phyloP scores from a whole-genome alignment of 2,888 invertebrate species.

The Nomada hirtipes region DNA sequence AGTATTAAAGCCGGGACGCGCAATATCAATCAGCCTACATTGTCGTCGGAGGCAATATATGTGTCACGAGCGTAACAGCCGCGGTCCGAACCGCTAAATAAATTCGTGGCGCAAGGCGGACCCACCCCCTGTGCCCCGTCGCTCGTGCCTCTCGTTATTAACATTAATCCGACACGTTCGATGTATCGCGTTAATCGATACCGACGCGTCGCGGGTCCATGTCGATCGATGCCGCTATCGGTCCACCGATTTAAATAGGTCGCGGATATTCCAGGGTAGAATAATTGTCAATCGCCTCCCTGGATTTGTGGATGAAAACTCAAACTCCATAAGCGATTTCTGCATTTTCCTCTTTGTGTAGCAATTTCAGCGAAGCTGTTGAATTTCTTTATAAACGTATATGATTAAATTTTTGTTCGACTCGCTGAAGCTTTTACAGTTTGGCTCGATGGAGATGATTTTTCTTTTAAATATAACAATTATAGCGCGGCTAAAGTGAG shows the following conservation, averaged over 20 bases:
- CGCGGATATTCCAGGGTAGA: background rate
- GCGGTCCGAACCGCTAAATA: constrained; percentile 50
- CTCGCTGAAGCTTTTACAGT: too few species aligned
- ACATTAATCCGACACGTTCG: constrained; percentile 62
- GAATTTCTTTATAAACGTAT: too few species aligned
- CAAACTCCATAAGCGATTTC: background rate
- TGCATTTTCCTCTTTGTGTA: background rate
- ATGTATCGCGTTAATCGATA: constrained; percentile 59
- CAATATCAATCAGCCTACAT: constrained; percentile 64
- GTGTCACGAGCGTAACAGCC: constrained; percentile 58
- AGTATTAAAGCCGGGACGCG: constrained; percentile 64
- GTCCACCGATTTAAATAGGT: constrained; percentile 1
- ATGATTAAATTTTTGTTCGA: too few species aligned
- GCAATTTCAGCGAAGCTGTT: background rate
- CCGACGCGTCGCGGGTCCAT: background rate
- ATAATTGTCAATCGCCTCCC: background rate
- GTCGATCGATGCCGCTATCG: background rate
- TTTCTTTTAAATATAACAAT: background rate
- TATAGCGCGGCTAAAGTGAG: background rate
- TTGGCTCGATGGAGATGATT: too few species aligned
- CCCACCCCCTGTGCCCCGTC: background rate
- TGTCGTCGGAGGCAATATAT: constrained; percentile 61
- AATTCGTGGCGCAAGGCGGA: constrained; percentile 52
- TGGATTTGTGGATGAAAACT: background rate
- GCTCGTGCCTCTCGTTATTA: constrained; percentile 51